Conservation (phyloP, 2,113 vertebrate species). For the Mesembrinibis cayennensis region DNA sequence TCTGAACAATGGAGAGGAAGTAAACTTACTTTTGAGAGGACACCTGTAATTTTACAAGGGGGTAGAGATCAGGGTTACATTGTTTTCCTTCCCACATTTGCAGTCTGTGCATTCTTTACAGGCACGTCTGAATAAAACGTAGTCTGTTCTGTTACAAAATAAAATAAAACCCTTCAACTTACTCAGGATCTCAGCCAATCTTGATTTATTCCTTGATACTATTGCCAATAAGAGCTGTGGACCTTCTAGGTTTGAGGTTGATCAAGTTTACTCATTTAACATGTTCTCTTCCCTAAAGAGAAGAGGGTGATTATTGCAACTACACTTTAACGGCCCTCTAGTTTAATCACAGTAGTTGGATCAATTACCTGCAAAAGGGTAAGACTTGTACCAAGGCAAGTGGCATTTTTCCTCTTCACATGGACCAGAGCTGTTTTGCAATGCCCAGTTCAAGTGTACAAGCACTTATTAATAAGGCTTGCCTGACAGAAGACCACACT, state of each 20-base stretch:
- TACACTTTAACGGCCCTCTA: not conserved
- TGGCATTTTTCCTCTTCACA: not conserved
- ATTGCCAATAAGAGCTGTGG: not conserved
- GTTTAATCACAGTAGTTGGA: not conserved
- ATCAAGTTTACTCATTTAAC: not conserved
- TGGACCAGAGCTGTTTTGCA: not conserved
- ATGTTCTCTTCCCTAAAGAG: not conserved
- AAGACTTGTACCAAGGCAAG: not conserved
- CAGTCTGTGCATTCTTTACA: not conserved
- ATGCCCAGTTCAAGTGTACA: not conserved
- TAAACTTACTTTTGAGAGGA: not conserved
- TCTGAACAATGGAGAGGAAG: not conserved
- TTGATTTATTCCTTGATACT: not conserved
- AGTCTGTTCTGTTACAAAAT: not conserved
- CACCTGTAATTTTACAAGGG: not conserved
- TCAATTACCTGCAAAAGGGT: not conserved
- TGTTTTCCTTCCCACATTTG: not conserved
- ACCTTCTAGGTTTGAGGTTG: not conserved
- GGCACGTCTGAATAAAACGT: not conserved
- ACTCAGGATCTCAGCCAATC: not conserved
- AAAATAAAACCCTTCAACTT: not conserved
- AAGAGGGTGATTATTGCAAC: not conserved
- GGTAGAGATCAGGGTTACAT: fast-evolving
- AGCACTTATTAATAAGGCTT: not conserved
- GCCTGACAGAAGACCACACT: not conserved